phyloP scores from a whole-genome alignment of 2,113 vertebrate species.

The Romanogobio albipinnatus region DNA sequence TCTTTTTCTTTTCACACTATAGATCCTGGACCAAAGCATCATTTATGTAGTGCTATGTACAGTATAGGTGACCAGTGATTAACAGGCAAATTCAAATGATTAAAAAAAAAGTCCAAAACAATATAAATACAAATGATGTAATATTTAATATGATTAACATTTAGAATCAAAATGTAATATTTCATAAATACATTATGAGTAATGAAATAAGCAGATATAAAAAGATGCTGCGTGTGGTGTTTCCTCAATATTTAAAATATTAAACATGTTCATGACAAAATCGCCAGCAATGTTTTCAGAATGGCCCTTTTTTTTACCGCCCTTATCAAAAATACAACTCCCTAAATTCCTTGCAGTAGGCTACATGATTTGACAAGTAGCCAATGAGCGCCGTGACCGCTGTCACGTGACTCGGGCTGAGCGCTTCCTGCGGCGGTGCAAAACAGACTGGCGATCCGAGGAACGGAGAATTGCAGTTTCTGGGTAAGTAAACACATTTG shows the following conservation, averaged over 20 bases:
- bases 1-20: not conserved
- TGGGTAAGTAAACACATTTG: slow-evolving; percentile 54
- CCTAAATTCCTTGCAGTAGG: slow-evolving; percentile 43
- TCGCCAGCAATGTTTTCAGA: not conserved
- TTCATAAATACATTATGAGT: not conserved
- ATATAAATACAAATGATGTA: too few species aligned
- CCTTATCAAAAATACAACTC: slow-evolving; percentile 49
- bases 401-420: slow-evolving; percentile 59
- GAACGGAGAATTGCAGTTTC: slow-evolving; percentile 53
- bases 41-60: too few species aligned
- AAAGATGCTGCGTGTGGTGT: not conserved
- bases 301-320: not conserved
- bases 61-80: not conserved
- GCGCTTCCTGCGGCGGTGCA: slow-evolving; percentile 58
- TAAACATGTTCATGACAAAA: not conserved
- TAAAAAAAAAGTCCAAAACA: too few species aligned
- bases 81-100: not conserved
- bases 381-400: slow-evolving; percentile 58
- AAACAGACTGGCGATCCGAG: slow-evolving; percentile 59
- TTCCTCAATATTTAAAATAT: not conserved
- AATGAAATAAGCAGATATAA: not conserved
- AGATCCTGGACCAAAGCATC: not conserved
- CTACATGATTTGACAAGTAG: slow-evolving; percentile 42
- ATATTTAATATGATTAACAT: not conserved
- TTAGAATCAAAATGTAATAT: not conserved